Evolutionary conservation across 2,113 vertebrate genomes (phyloP), one percentile per base, ranked within the genome.

Genomic region (Tyrannus savana): DNA sequence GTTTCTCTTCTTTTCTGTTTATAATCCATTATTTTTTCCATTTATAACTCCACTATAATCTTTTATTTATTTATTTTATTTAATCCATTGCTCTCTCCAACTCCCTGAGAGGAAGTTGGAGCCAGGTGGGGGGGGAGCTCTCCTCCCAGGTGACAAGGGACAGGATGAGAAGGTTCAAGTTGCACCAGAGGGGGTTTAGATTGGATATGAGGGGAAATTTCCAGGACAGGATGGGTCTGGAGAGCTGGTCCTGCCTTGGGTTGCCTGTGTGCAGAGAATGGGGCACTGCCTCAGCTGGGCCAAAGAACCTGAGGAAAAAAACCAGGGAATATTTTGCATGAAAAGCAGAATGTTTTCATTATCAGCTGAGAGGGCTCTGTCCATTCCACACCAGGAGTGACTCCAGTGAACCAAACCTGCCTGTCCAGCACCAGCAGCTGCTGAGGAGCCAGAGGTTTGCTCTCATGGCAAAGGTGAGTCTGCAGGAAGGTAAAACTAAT

Each of bases 311-410:
- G 33, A 59, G n/a, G 2, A 3, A 12, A 7, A 3, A 35, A 42
- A 49, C 14, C 14, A 37, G 7, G 1, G 41, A 28, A 3, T 2
- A 2, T 66, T 74, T 60, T 33, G 14, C 62, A 9, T 21, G 11
- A 12, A 35, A 35, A 37, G 27, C 17, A 30, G 41, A 8, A 35
- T 13, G 12, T 44, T 74, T 16, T n/a, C 17, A 6, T 19, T 9
- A 6, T 4, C 23, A 4, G 30, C 5, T 1, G 22, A 24, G 14
- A 7, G 14, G 6, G 37, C 3, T 14, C 41, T 39, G 23, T 5
- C 37, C 6, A 3, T 19, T 24, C 78, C 47, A 9, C 2, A 7
- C 47, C 13, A 1, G 10, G 4, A 30, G 56, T 71, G 72, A 4
- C 28, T 23, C 1, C 39, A 4, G 33, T 6, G 72, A 23, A 18